These are phyloP conservation scores for Calcarius lapponicus DNA, from an alignment of 2,797 vertebrate species.

Conservation along the genomic window DNA sequence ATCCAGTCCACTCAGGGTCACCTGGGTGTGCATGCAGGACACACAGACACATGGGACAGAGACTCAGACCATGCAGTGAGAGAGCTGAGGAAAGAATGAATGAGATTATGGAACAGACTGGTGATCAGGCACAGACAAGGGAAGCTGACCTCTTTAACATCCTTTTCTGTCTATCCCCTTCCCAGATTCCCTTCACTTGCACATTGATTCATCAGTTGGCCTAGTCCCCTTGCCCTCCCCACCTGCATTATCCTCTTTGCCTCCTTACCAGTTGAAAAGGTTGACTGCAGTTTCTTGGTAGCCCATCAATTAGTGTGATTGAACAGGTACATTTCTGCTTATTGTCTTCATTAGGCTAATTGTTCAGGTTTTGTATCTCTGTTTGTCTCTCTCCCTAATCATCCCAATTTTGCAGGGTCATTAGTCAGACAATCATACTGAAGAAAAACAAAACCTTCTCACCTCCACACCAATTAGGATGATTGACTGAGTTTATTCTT, in stretches of 20 bases:
- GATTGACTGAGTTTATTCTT: background rate
- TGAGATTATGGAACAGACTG: background rate
- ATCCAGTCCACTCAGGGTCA: fast-evolving
- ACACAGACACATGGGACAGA: background rate
- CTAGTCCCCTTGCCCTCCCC: fast-evolving
- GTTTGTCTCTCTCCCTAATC: background rate
- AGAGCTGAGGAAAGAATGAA: background rate
- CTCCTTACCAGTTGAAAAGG: background rate
- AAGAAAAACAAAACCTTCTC: background rate
- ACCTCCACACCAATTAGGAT: background rate
- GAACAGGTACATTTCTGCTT: background rate
- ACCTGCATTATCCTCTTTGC: background rate
- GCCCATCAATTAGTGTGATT: background rate
- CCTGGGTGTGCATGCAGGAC: too few relatives aligned
- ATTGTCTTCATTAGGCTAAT: background rate
- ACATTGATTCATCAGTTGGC: too few relatives aligned
- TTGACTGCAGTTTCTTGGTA: background rate
- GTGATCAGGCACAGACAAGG: fast-evolving
- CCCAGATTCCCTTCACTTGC: background rate
- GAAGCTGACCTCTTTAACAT: background rate
- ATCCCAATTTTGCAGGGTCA: background rate
- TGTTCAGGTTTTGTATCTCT: background rate
- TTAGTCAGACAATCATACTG: background rate
- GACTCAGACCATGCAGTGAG: background rate
- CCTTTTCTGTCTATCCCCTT: fast-evolving